Base-by-base conservation (phyloP, 2,888 invertebrate genomes). In the Priocnemis perturbator region DNA sequence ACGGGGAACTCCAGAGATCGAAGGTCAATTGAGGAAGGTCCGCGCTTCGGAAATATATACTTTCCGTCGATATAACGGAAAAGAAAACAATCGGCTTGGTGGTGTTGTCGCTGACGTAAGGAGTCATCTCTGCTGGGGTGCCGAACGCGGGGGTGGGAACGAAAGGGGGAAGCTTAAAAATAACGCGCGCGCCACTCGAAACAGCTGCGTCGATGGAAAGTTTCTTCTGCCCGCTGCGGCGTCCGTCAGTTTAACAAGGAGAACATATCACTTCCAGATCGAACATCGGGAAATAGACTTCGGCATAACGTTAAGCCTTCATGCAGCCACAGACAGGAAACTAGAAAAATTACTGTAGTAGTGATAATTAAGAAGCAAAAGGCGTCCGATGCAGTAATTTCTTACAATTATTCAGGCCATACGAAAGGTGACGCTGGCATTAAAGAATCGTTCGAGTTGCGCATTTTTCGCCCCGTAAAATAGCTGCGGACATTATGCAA, bases 151-250 rank as follows among this genome's bases (percentile, higher is more conserved):
- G 68, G n/a, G n/a, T n/a, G n/a, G 20, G 56, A 59, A 59, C 62
- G 67, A 47, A 47, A 55, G 58, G 53, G 30, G 60, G 64, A 63
- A 64, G 67, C 72, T 74, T 78, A 83, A 81, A 83, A 82, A 83
- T 83, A 83, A 81, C 76, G 53, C 73, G 37, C 7, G 11, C 37
- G 53, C 68, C 65, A 69, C 76, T 74, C 60, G 76, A 69, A 69
- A 74, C 73, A 70, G 70, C 69, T 71, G 73, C 71, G 71, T 55
- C 69, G 67, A 74, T 80, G 82, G 78, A 81, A 83, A 83, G 70
- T 83, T 83, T 78, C 63, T 56, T 74, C 53, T 45, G 47, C 65
- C 20, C 52, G 50, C 37, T 30, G 21, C 59, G 60, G 58, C 53
- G 57, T 66, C 64, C 61, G 69, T 63, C 61, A 37, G 58, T 60